phyloP scores from a whole-genome alignment of 2,797 vertebrate species.

The Melanotaenia maccullochi region DNA sequence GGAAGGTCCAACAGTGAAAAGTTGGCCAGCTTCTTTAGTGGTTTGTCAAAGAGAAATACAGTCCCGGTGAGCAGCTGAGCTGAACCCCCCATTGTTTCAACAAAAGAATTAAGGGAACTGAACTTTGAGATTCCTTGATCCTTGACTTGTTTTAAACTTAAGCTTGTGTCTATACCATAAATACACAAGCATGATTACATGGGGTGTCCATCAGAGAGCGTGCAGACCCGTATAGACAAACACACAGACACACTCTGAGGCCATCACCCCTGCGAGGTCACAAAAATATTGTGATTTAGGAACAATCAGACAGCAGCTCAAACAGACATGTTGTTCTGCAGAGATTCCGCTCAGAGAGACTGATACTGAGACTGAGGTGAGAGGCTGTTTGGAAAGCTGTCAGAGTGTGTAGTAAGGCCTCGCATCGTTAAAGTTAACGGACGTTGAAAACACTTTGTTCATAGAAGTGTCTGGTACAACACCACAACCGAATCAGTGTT shows the following conservation, averaged over 20 bases:
- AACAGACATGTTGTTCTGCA: constrained; percentile 46
- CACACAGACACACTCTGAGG: constrained; percentile 28
- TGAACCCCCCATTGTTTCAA: constrained; percentile 56
- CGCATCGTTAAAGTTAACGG: constrained; percentile 48
- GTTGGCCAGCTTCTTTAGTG: constrained; percentile 9
- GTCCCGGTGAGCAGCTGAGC: constrained; percentile 35
- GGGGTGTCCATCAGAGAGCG: constrained; percentile 14
- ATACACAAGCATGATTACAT: constrained; percentile 30
- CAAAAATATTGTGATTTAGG: constrained; percentile 79
- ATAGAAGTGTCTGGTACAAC: constrained; percentile 31
- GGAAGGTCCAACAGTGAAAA: not conserved
- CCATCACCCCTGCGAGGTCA: constrained; percentile 58
- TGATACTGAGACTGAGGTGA: constrained; percentile 57
- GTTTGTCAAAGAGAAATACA: constrained; percentile 18
- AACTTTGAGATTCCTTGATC: constrained; percentile 43
- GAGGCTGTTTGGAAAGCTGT: constrained; percentile 55
- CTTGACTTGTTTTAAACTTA: constrained; percentile 23
- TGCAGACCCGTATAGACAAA: constrained; percentile 27
- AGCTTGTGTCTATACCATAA: constrained; percentile 23
- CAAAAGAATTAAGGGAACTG: constrained; percentile 71
- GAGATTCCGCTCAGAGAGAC: constrained; percentile 56
- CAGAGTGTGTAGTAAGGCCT: constrained; percentile 38
- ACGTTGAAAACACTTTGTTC: constrained; percentile 49
- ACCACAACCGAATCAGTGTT: constrained; percentile 1
- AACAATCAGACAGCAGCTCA: constrained; percentile 73